Evolutionary conservation across 2,797 vertebrate species (phyloP).

Genomic region (Sebastes paucispinis): DNA sequence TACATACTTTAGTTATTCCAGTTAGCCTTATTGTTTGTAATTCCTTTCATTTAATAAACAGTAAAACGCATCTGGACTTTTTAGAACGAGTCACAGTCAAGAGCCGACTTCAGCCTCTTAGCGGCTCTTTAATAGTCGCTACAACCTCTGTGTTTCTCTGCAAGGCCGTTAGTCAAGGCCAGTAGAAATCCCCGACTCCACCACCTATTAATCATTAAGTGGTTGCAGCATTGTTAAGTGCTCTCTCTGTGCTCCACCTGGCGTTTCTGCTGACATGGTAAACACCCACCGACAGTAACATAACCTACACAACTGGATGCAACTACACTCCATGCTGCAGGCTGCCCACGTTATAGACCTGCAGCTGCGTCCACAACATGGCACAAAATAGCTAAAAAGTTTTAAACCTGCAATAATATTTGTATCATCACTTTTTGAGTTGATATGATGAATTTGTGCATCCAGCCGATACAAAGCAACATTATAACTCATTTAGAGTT

Average conservation of each 20-base stretch:
- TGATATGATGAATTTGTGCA: too few relatives aligned
- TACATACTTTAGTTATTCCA: too few relatives aligned
- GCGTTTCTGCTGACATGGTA: slow-evolving; percentile 48
- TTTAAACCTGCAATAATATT: neutral
- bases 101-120: too few relatives aligned
- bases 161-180: neutral
- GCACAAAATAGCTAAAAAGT: neutral
- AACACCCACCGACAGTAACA: slow-evolving; percentile 55
- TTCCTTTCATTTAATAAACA: too few relatives aligned
- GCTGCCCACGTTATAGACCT: slow-evolving; percentile 3
- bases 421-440: neutral
- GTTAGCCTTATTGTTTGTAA: too few relatives aligned
- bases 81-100: too few relatives aligned
- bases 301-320: slow-evolving; percentile 9
- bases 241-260: slow-evolving; percentile 47
- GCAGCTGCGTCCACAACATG: slow-evolving; percentile 19
- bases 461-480: too few relatives aligned
- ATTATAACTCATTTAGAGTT: too few relatives aligned
- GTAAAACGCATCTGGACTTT: too few relatives aligned
- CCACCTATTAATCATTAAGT: slow-evolving; percentile 30
- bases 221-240: slow-evolving; percentile 4
- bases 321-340: neutral
- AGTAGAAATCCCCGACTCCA: neutral
- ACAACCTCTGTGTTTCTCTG: neutral
- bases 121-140: neutral